Percentiles rank a stretch among this genome's conserved stretches.
phyloP scores from a whole-genome alignment of 92 coral and sea anemone species.

The Zoanthus sansibaricus region DNA sequence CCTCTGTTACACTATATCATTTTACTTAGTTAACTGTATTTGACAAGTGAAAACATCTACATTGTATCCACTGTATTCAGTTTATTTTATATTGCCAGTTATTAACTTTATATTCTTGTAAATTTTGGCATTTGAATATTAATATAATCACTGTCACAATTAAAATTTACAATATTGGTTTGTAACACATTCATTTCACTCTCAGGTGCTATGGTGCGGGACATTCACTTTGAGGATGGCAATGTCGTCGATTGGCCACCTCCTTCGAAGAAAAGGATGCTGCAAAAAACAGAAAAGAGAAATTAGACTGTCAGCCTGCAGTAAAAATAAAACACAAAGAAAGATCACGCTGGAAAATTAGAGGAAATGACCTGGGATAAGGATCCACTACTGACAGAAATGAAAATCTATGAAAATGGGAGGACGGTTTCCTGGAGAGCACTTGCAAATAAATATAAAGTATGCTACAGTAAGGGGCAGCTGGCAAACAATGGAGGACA shows the following conservation, averaged over 20 bases:
- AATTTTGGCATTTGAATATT: background rate
- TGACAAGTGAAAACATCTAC: too few relatives aligned
- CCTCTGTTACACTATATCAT: background rate
- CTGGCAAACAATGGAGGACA: slow-evolving; percentile 63
- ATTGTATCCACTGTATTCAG: too few relatives aligned
- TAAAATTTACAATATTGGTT: background rate
- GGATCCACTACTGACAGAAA: slow-evolving; percentile 11
- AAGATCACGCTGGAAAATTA: slow-evolving; percentile 55
- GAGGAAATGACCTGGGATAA: slow-evolving; percentile 56
- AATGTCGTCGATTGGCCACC: slow-evolving; percentile 27
- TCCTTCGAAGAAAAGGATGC: slow-evolving; percentile 43
- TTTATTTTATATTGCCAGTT: background rate
- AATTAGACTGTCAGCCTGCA: background rate
- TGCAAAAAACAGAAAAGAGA: slow-evolving; percentile 50
- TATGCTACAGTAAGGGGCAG: slow-evolving; percentile 46
- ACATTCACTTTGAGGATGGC: slow-evolving; percentile 48
- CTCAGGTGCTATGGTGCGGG: slow-evolving; percentile 49
- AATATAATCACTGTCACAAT: background rate
- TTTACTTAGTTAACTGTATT: too few relatives aligned
- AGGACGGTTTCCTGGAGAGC: slow-evolving; percentile 49
- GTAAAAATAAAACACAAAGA: slow-evolving; percentile 7
- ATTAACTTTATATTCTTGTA: background rate
- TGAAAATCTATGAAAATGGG: background rate
- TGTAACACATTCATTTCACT: background rate
- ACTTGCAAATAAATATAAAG: slow-evolving; percentile 49